Evolutionary conservation across 2,888 invertebrate genomes (phyloP), one percentile per base, ranked within the genome.

Genomic region (Lycia hirtaria): DNA sequence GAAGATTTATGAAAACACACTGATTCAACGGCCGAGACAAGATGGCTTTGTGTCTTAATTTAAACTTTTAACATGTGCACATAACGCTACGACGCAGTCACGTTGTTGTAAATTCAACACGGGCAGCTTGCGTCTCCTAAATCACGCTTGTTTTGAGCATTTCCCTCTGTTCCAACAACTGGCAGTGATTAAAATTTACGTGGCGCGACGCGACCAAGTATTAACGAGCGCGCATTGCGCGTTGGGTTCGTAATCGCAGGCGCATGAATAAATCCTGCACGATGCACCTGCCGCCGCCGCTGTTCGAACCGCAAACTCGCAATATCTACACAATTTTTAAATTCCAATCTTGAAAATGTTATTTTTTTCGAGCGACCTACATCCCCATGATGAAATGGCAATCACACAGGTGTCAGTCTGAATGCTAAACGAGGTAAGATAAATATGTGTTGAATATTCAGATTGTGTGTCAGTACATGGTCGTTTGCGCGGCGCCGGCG

Each of bases 401-500:
- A 85, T 83, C 81, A 78, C 77, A 76, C 90, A 89, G 88, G 89
- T 90, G 88, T 86, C 80, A 78, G 79, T 62, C 78, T 80, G 87
- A 88, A 89, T 89, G 83, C 80, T 84, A 86, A 90, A 83, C 81
- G 87, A 84, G 79, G 71, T 77, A 81, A 80, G 77, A 83, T 86
- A 88, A 85, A 87, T 87, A 87, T 82, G 83, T 82, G 87, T 89
- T 91, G 89, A 91, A 91, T 92, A 92, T 92, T 91, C 89, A 91
- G 88, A 90, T 89, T 87, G 85, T 86, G 76, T 88, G 87, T 85
- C 87, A 83, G 87, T 88, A 89, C 89, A 88, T 76, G 88, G 88
- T 83, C 92, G 89, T 93, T 93, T 93, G 92, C 88, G 90, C 93
- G 92, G 93, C 93, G 92, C 90, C 93, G 92, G 93, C 93, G 93